phyloP scores from a whole-genome alignment of 1,140 invertebrate species.

The Magallana gigas region DNA sequence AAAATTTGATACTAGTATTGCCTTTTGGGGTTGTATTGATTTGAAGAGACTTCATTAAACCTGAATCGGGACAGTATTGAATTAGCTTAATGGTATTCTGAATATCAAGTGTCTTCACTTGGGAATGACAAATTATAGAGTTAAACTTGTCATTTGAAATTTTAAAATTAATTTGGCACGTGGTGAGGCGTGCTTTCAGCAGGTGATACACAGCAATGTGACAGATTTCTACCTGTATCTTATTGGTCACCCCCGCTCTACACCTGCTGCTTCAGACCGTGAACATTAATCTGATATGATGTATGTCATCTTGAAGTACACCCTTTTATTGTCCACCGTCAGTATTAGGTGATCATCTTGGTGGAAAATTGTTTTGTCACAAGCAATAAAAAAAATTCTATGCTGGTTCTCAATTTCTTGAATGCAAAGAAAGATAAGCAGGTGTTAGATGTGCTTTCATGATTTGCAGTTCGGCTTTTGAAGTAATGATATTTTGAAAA shows the following conservation, averaged over 20 bases:
- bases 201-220: conserved; percentile 18
- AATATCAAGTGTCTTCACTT: no score
- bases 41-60: no score
- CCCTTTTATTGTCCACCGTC: neutral
- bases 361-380: neutral
- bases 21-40: no score
- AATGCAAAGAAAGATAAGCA: neutral
- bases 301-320: neutral
- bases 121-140: no score
- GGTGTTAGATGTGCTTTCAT: neutral
- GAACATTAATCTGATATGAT: neutral
- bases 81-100: no score
- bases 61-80: no score
- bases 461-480: neutral
- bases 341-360: neutral
- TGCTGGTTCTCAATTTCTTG: no score
- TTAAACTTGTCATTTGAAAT: no score
- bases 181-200: neutral
- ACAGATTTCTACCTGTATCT: neutral
- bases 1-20: no score
- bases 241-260: neutral
- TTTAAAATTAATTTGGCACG: no score
- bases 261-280: neutral
- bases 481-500: no score
- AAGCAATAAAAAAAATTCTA: neutral